Percentiles rank a stretch among this genome's conserved stretches.
Evolutionary conservation across 2,888 invertebrate genomes (phyloP).

Genomic region (Macrophya annulata): DNA sequence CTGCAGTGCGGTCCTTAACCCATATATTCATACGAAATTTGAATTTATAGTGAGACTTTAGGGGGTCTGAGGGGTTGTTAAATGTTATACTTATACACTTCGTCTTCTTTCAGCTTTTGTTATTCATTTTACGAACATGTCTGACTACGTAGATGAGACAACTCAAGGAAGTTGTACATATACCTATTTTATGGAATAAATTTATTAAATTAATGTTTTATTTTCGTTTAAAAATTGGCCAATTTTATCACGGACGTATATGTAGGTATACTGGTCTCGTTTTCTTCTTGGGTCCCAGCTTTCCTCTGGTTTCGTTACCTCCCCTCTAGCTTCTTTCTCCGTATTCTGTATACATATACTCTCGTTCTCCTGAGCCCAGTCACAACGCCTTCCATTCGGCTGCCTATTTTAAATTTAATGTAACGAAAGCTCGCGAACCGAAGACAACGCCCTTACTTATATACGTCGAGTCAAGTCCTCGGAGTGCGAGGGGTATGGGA

Average conservation of each 20-base stretch:
- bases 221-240: conserved; percentile 19
- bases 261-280: conserved; percentile 12
- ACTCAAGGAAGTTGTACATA: not conserved
- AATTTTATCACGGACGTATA: conserved; percentile 4
- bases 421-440: conserved; percentile 65
- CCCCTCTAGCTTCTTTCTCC: not conserved
- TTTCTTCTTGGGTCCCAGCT: conserved; percentile 15
- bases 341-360: not conserved
- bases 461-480: conserved; percentile 62
- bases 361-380: conserved; percentile 25
- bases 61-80: not conserved
- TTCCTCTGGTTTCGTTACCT: not conserved
- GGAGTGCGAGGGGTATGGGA: conserved; percentile 64
- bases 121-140: not conserved
- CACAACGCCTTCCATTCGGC: conserved; percentile 52
- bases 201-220: conserved; percentile 33
- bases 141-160: not conserved
- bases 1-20: not conserved
- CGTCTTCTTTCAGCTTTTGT: not conserved
- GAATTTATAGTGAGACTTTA: not conserved
- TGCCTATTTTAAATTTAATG: conserved; percentile 57
- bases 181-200: not conserved
- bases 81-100: not conserved
- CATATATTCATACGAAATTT: not conserved
- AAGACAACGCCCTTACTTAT: conserved; percentile 79